Evolutionary conservation across 2,888 invertebrate species (phyloP), one percentile per base, ranked within the genome.

Genomic region (Clistopyga incitator): DNA sequence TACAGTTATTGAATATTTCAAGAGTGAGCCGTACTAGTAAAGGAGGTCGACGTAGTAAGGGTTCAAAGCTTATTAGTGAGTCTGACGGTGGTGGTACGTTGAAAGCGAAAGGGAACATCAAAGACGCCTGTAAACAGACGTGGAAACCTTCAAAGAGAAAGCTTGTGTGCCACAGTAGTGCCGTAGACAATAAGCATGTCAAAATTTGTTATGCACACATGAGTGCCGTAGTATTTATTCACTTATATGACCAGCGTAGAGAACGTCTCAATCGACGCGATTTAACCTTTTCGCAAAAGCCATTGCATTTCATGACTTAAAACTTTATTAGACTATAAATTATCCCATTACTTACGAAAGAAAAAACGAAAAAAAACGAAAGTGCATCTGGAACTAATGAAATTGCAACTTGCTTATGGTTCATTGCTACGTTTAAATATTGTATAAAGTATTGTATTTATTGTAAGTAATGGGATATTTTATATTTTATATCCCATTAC

Each of bases 31-130:
- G 29, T 59, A 29, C 18, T 11, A n/a, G 20, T n/a, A 15, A 61
- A 34, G 45, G 59, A 59, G 72, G 29, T 72, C 72, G 29, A 25
- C 25, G 42, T 25, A 47, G 59, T 72, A 47, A 59, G 72, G 72
- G 59, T 72, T 72, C 72, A 72, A 59, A 72, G 72, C 72, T 61
- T 25, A 54, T 72, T 72, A 72, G 47, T 45, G 3, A 20, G n/a
- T 47, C 59, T 13, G 59, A 45, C 45, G 18, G 56, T 45, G 42
- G 25, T 45, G 29, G 59, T 29, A 59, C 29, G 72, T 23, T 59
- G 72, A 59, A 72, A 47, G 59, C 59, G 56, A 59, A 59, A 59
- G 71, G 42, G 23, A 25, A 59, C 56, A 59, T 61, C 38, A 59
- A 59, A 29, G 59, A 52, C 70, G 38, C 38, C 34, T 20, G 18